These are phyloP conservation scores for Neelides sp. DNA, from an alignment of 1,140 invertebrate genomes.

Conservation along the genomic window DNA sequence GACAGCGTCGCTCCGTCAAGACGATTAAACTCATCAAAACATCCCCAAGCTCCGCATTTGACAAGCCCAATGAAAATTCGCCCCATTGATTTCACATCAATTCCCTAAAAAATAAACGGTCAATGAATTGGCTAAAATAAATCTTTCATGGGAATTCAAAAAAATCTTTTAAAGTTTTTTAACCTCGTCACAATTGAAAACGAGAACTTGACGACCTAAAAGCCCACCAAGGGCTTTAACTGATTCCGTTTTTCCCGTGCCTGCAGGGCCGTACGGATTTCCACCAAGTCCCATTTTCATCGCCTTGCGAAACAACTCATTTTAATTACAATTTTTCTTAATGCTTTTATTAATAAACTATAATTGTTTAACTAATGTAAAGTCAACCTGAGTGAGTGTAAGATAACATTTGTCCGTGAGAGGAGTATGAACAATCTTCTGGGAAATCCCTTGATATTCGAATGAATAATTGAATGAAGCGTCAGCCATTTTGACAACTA, in stretches of 20 bases:
- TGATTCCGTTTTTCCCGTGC: slow-evolving; percentile 95
- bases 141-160: not conserved
- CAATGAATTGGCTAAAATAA: no score
- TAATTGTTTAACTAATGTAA: slow-evolving; percentile 20
- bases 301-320: slow-evolving; percentile 44
- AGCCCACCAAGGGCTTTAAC: slow-evolving; percentile 85
- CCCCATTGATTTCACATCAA: slow-evolving; percentile 86
- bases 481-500: slow-evolving; percentile 55
- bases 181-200: slow-evolving; percentile 97
- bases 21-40: slow-evolving; percentile 78
- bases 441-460: slow-evolving; percentile 89
- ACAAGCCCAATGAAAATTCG: slow-evolving; percentile 82
- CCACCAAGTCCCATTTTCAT: slow-evolving; percentile 92
- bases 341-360: slow-evolving; percentile 15
- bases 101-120: slow-evolving; percentile 48
- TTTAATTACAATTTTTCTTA: not conserved
- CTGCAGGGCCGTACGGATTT: slow-evolving; percentile 97
- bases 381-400: slow-evolving; percentile 69
- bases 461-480: slow-evolving; percentile 90
- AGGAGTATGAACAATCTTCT: slow-evolving; percentile 81
- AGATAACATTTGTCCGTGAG: slow-evolving; percentile 92
- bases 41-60: slow-evolving; percentile 94
- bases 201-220: slow-evolving; percentile 80
- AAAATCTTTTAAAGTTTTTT: slow-evolving; percentile 27
- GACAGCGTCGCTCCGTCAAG: slow-evolving; percentile 84